These are phyloP conservation scores for Polyommatus icarus DNA, from an alignment of 2,888 invertebrate genomes.

Conservation along the genomic window DNA sequence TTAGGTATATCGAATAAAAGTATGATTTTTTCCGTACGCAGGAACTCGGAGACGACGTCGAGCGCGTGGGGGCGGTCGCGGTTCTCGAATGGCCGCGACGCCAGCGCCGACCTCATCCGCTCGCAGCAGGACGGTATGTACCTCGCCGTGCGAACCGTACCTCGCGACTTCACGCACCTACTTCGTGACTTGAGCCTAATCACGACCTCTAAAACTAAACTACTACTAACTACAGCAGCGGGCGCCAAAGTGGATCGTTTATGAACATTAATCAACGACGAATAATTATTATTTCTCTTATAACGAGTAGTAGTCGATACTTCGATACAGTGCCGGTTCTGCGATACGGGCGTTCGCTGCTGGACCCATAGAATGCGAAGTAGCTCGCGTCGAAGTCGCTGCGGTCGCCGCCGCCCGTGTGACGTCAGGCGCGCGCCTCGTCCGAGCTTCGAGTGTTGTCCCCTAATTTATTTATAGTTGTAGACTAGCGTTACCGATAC, in stretches of 20 bases:
- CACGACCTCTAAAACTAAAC: no score
- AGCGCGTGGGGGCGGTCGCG: slow-evolving; percentile 65
- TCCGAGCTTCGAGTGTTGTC: not conserved
- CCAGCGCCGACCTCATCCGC: slow-evolving; percentile 67
- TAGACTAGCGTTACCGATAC: not conserved
- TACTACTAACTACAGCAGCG: not conserved
- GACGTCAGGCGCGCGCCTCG: not conserved
- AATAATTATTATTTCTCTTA: not conserved
- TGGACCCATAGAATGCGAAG: not conserved
- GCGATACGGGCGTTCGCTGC: not conserved
- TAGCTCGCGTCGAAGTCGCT: not conserved
- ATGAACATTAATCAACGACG: not conserved
- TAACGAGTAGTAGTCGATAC: not conserved
- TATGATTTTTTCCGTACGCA: slow-evolving; percentile 38
- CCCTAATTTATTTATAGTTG: not conserved
- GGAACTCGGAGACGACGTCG: slow-evolving; percentile 51
- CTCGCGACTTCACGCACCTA: not conserved
- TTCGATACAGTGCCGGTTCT: not conserved
- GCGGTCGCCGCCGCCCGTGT: not conserved
- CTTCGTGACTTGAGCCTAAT: not conserved
- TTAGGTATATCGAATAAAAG: not conserved
- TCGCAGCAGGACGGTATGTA: slow-evolving; percentile 66
- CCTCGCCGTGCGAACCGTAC: not conserved
- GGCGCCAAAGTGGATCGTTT: not conserved
- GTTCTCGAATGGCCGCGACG: slow-evolving; percentile 70